Conservation (phyloP, 2,797 vertebrate species). For the Gobionotothen gibberifrons region DNA sequence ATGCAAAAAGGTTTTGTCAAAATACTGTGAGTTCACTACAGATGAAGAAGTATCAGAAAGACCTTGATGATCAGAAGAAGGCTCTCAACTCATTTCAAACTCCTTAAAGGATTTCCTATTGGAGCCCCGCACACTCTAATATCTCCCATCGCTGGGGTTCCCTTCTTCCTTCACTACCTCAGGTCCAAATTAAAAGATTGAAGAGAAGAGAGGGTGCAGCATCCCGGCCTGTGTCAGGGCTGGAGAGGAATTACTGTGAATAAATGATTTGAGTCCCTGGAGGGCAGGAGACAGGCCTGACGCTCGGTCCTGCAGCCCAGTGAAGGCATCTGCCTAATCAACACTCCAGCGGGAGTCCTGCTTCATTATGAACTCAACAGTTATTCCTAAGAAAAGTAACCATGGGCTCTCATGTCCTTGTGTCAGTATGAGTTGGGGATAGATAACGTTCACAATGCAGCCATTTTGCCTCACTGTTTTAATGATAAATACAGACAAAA, state of each 20-base stretch:
- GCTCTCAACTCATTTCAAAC: background rate
- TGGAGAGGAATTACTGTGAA: conserved; percentile 62
- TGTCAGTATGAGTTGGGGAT: conserved; percentile 65
- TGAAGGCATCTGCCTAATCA: conserved; percentile 80
- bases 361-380: conserved; percentile 72
- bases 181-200: conserved; percentile 57
- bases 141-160: conserved; percentile 67
- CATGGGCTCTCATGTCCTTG: conserved; percentile 61
- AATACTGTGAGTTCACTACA: background rate
- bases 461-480: conserved; percentile 59
- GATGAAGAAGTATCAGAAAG: background rate
- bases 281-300: conserved; percentile 68
- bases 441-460: conserved; percentile 55
- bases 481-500: conserved; percentile 66
- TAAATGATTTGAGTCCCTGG: conserved; percentile 61
- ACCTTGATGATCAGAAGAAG: background rate
- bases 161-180: conserved; percentile 61
- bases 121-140: conserved; percentile 42
- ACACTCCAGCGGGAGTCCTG: conserved; percentile 72
- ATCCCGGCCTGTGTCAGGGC: conserved; percentile 41
- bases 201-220: conserved; percentile 44
- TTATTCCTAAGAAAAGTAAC: conserved; percentile 75
- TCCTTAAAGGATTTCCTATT: conserved; percentile 37
- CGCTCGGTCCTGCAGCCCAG: conserved; percentile 51
- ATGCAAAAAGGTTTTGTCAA: background rate